phyloP scores from a whole-genome alignment of 2,113 vertebrate species.

The Antigone vipio region DNA sequence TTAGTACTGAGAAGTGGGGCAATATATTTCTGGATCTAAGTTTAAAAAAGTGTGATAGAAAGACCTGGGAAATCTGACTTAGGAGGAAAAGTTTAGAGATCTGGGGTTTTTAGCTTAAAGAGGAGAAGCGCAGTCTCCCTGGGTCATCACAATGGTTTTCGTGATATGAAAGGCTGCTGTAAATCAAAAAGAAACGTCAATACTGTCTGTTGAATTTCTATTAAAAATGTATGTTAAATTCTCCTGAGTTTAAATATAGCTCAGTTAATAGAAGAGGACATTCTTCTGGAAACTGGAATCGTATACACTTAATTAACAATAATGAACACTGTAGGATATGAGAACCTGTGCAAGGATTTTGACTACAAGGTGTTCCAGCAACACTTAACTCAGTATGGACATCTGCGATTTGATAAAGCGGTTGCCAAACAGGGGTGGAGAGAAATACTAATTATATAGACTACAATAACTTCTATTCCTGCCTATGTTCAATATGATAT shows the following conservation, averaged over 20 bases:
- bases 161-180: background rate
- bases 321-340: background rate
- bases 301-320: background rate
- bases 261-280: background rate
- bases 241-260: constrained; percentile 11
- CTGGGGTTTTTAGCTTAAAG: background rate
- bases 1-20: background rate
- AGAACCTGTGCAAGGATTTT: background rate
- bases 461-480: background rate
- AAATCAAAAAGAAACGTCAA: background rate
- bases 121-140: background rate
- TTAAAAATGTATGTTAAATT: constrained; percentile 19
- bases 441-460: background rate
- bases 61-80: background rate
- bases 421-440: background rate
- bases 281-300: background rate
- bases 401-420: background rate
- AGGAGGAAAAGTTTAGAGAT: background rate
- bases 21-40: background rate
- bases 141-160: background rate
- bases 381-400: background rate
- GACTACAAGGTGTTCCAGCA: constrained; percentile 16
- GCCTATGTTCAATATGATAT: background rate
- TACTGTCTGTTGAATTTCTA: background rate
- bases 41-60: background rate